Conservation (phyloP, 2,113 vertebrate genomes). For the Pollimyrus isidori region DNA sequence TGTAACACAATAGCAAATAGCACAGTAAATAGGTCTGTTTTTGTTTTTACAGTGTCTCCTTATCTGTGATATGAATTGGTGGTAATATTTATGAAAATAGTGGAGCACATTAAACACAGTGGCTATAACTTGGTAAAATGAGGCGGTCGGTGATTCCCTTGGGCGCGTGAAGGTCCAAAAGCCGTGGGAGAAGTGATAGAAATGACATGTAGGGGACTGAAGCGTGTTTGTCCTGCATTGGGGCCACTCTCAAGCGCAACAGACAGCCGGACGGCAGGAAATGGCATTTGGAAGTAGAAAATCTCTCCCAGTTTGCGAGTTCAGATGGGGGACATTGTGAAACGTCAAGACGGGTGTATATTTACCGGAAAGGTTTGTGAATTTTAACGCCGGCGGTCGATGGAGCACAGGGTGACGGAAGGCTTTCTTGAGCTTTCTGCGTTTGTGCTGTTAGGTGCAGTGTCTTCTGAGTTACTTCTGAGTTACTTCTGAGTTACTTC, state of each 20-base stretch:
- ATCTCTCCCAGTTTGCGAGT: not conserved
- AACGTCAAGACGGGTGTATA: not conserved
- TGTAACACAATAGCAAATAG: not conserved
- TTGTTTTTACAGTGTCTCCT: not conserved
- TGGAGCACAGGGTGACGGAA: not conserved
- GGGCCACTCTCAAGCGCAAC: not conserved
- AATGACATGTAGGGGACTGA: not conserved
- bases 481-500: not conserved
- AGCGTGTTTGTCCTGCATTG: not conserved
- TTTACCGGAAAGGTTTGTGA: not conserved
- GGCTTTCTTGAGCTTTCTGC: not conserved
- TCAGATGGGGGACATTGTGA: not conserved
- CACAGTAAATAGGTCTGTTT: not conserved
- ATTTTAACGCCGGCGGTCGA: not conserved
- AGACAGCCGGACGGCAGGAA: not conserved
- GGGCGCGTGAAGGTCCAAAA: not conserved
- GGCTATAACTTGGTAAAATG: not conserved
- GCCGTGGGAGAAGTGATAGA: not conserved
- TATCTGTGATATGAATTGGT: not conserved
- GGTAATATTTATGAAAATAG: not conserved
- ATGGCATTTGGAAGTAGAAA: not conserved
- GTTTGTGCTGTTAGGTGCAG: not conserved
- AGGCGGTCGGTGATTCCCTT: not conserved
- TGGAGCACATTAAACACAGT: not conserved
- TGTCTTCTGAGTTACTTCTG: not conserved